A percentile compares a stretch with the other conserved stretches of the same genome.
Evolutionary conservation across 2,888 invertebrate genomes (phyloP).

Genomic region (Psylliodes chrysocephalus): DNA sequence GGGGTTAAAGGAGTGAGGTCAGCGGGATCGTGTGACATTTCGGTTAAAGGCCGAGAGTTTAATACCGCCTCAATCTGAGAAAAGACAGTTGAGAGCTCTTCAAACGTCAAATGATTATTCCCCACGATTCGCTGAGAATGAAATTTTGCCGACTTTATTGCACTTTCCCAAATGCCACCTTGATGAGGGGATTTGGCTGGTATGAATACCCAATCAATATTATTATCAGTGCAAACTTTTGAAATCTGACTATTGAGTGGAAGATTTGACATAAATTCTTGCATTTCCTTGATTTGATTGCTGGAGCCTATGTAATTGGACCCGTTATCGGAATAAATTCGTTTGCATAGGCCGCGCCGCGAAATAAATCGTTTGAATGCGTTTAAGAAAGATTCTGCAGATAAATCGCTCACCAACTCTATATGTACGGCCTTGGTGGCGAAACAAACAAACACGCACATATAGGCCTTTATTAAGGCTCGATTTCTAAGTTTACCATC

Average conservation of each 20-base stretch:
- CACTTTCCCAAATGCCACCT: background rate
- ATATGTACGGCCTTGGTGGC: conserved; percentile 24
- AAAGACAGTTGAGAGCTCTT: conserved; percentile 1
- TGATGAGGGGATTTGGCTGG: too few relatives aligned
- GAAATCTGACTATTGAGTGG: background rate
- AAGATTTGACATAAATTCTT: background rate
- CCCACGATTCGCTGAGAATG: background rate
- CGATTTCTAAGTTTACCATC: conserved; percentile 4
- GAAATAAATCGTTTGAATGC: conserved; percentile 26
- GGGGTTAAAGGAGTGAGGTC: conserved; percentile 11
- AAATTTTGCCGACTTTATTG: conserved; percentile 2
- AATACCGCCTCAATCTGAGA: conserved; percentile 9
- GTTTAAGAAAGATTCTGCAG: conserved; percentile 16
- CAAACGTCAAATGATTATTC: conserved; percentile 6
- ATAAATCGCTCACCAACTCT: conserved; percentile 22
- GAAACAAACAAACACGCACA: conserved; percentile 22
- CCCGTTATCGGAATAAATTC: conserved; percentile 28
- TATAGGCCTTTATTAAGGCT: background rate
- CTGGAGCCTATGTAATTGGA: conserved; percentile 13
- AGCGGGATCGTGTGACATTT: background rate
- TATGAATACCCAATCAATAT: too few relatives aligned
- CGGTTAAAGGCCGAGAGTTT: background rate
- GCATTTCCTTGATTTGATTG: background rate
- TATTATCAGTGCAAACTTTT: background rate
- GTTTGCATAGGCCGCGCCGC: conserved; percentile 24